Conservation (phyloP, 1,140 invertebrate species). For the Bombus confusus region DNA sequence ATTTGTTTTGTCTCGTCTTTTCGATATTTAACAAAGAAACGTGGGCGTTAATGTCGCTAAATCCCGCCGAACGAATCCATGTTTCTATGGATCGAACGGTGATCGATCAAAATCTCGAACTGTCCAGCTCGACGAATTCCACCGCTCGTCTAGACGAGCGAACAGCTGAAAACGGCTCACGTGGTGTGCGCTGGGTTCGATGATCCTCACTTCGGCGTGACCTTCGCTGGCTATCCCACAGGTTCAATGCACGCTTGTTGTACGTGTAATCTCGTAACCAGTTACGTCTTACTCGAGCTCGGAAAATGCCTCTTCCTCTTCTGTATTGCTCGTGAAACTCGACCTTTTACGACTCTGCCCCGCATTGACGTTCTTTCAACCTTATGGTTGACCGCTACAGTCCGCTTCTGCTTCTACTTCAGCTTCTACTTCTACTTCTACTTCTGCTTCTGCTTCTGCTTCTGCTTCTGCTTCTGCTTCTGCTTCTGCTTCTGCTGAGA, state of each 20-base stretch:
- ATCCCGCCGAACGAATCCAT: background rate
- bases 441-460: background rate
- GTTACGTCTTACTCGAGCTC: conserved; percentile 49
- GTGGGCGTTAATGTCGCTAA: background rate
- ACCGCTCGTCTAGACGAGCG: background rate
- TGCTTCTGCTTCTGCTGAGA: background rate
- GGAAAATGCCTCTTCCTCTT: conserved; percentile 22
- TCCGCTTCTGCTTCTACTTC: too few relatives aligned
- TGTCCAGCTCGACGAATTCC: background rate
- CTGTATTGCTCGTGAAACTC: conserved; percentile 15
- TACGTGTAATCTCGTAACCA: conserved; percentile 58
- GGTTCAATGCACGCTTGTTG: conserved; percentile 72
- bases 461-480: too few relatives aligned
- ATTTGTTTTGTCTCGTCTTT: background rate
- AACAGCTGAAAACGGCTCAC: conserved; percentile 27
- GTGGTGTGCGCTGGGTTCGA: conserved; percentile 45
- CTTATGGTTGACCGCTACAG: background rate
- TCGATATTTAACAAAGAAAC: too few relatives aligned
- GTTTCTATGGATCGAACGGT: background rate
- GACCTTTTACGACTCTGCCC: conserved; percentile 16
- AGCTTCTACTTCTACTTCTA: background rate
- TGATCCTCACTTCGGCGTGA: conserved; percentile 64
- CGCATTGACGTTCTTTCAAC: background rate
- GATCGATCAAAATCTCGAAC: background rate
- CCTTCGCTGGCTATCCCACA: conserved; percentile 66